Conservation (phyloP, 2,113 vertebrate species). For the Sebastes fasciatus region DNA sequence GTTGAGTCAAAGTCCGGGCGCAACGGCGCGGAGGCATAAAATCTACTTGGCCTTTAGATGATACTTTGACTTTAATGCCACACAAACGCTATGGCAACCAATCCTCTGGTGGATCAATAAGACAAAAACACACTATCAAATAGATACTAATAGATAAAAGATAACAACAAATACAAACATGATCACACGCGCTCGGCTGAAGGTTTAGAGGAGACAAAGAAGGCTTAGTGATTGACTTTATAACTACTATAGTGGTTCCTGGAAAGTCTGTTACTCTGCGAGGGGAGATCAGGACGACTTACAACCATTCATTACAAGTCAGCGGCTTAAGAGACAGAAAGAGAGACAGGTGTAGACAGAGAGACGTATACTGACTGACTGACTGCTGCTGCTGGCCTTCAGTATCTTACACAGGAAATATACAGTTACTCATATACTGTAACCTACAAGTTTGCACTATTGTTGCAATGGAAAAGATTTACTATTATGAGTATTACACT, state of each 20-base stretch:
- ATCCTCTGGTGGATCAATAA: neutral
- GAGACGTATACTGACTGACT: neutral
- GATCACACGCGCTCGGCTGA: neutral
- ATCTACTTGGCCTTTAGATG: too few species aligned
- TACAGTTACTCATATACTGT: too few species aligned
- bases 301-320: conserved; percentile 33
- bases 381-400: neutral
- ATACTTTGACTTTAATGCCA: neutral
- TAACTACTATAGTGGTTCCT: neutral
- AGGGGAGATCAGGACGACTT: conserved; percentile 19
- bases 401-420: neutral
- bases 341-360: neutral
- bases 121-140: neutral
- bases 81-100: neutral
- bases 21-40: too few species aligned
- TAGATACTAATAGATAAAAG: neutral
- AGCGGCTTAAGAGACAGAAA: neutral
- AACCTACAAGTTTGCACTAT: neutral
- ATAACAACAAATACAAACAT: neutral
- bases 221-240: conserved; percentile 31
- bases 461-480: neutral
- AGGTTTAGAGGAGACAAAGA: conserved; percentile 26
- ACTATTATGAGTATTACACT: neutral
- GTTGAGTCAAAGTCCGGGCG: too few species aligned
- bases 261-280: conserved; percentile 20